Evolutionary conservation across 2,888 invertebrate genomes (phyloP), one percentile per base, ranked within the genome.

Genomic region (Scrobipalpa atriplicella): DNA sequence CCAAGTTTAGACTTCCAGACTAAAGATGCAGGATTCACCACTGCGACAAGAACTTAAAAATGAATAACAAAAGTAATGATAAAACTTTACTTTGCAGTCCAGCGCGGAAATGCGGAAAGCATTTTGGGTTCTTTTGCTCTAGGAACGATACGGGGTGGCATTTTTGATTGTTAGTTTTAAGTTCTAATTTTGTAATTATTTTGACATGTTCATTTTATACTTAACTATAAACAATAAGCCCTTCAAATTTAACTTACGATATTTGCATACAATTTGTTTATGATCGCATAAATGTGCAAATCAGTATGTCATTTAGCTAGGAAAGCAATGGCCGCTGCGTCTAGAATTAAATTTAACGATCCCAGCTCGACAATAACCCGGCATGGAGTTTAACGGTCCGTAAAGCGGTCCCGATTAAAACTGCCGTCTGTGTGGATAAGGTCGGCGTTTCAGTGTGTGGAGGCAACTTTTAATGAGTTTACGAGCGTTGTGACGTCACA

Each of bases 401-500:
- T 86, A 86, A 88, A 89, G 84, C 83, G 87, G 83, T 87, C 84
- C 83, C 90, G 87, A 90, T 90, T 90, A 89, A 88, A 90, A 89
- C 86, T 84, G 85, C 83, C 87, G 81, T 86, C 84, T 85, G 80
- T 85, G 85, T 85, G 85, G 86, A 83, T 83, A 84, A 83, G 84
- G 86, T 81, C 82, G 85, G 82, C 84, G 86, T 83, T 86, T 86
- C 84, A 85, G 82, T 83, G 79, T 82, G 85, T 82, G 79, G 80
- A 83, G 83, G 81, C 80, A 88, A 90, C 89, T 90, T 90, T 89
- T 89, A 90, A 90, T 90, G 88, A 89, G 86, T 89, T 90, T 89
- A 90, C 86, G 88, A 86, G 84, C 78, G 78, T 78, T 80, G 78
- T 54, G 66, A 16, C 21, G 41, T 36, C 18, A 38, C 65, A 18